Evolutionary conservation across 2,113 vertebrate genomes (phyloP), one percentile per base, ranked within the genome.

Genomic region (Orientallactaga bullata): DNA sequence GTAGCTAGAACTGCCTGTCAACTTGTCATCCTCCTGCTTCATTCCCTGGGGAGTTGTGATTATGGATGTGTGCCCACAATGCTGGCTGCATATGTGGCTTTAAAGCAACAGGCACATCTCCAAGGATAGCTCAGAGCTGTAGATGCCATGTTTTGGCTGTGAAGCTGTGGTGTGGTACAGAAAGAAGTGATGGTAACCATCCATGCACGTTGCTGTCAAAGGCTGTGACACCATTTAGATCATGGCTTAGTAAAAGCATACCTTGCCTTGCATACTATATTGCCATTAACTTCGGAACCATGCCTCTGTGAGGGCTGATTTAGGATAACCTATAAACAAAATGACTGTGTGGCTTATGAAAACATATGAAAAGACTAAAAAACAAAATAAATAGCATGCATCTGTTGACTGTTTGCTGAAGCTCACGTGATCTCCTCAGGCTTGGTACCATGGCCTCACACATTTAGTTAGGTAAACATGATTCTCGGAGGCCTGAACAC

Each of bases 381-480:
- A 98, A 96, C 96, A 98, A 97, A 98, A 97, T 97, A 98, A 98
- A 98, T 97, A 98, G 94, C 97, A 84, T 97, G 97, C 98, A 98
- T 98, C 98, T 98, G 98, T 97, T 88, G 94, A 96, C 95, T 98
- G 97, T 98, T 98, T 98, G 97, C 98, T 61, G 30, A 97, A 94
- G 94, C 82, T 94, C 98, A 98, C 78, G 77, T 98, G 98, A 98
- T 10, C 93, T 94, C 94, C 95, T 85, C 0, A 1, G 90, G 9
- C 89, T 92, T 91, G 32, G 89, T 97, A 95, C 93, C 80, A 95
- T 95, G 16, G 95, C 94, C 32, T 82, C 17, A 47, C 96, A 92
- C 95, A 87, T 98, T 98, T 97, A 96, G 97, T 97, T 98, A 98
- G 97, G 96, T 95, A 98, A 98, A 98, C 97, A 98, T 60, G 85